Percentiles rank a stretch among this genome's conserved stretches.
Evolutionary conservation across 2,113 vertebrate genomes (phyloP).

Genomic region (Anoura caudifer): DNA sequence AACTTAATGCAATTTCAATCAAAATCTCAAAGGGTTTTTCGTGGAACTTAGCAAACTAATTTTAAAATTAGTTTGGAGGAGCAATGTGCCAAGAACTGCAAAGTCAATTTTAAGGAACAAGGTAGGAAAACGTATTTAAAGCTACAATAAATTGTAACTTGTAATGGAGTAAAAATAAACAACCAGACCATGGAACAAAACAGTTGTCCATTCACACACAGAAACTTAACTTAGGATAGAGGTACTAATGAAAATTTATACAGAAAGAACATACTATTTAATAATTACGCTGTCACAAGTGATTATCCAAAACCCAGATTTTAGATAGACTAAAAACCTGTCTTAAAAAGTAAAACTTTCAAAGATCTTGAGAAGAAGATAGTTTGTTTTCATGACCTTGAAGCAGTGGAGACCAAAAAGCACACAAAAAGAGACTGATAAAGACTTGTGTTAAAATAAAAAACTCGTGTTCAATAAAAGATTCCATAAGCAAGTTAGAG

Average conservation of each 20-base stretch:
- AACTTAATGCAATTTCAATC: neutral
- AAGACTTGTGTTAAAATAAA: neutral
- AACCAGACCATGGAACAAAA: neutral
- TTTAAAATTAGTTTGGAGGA: neutral
- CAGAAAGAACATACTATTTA: neutral
- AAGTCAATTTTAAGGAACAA: neutral
- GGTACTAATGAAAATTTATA: neutral
- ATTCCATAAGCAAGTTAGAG: neutral
- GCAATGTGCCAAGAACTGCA: neutral
- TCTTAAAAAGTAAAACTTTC: neutral
- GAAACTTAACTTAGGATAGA: neutral
- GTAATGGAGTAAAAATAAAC: neutral
- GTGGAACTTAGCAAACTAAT: neutral
- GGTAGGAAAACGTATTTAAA: neutral
- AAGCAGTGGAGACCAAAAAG: neutral
- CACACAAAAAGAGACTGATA: neutral
- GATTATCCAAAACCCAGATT: neutral
- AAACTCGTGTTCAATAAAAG: neutral
- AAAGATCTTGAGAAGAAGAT: neutral
- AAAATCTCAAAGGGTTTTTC: neutral
- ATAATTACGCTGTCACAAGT: neutral
- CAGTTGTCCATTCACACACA: neutral
- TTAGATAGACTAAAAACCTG: neutral
- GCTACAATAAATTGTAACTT: neutral
- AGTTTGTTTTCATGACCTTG: neutral